A percentile compares a stretch with the other conserved stretches of the same genome.
Evolutionary conservation across 2,797 vertebrate species (phyloP).

Genomic region (Diceros bicornis): DNA sequence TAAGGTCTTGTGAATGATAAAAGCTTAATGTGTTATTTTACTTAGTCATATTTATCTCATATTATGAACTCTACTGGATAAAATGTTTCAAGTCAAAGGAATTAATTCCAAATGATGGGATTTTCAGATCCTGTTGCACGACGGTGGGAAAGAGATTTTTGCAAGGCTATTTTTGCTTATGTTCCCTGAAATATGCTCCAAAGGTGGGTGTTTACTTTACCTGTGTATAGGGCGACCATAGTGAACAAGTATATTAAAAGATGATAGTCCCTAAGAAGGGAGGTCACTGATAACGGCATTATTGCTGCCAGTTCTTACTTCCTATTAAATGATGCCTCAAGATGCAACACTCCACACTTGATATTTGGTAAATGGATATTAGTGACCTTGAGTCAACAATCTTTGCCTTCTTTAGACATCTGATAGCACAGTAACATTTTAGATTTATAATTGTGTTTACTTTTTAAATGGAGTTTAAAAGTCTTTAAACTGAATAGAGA

Average conservation of each 20-base stretch:
- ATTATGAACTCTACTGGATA: background rate
- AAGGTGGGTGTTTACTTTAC: conserved; percentile 55
- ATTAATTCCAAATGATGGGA: conserved; percentile 13
- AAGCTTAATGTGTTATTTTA: background rate
- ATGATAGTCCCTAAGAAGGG: conserved; percentile 61
- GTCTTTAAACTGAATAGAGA: conserved; percentile 64
- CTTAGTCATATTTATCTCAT: conserved; percentile 16
- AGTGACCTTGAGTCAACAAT: conserved; percentile 69
- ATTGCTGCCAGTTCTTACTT: conserved; percentile 87
- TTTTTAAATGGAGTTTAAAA: conserved; percentile 80
- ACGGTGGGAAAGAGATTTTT: conserved; percentile 41
- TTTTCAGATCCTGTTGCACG: background rate
- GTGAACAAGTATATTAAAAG: conserved; percentile 63
- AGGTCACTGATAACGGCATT: conserved; percentile 81
- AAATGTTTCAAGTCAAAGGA: conserved; percentile 8
- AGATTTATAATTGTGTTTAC: conserved; percentile 77
- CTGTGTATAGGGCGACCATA: background rate
- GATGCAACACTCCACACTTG: conserved; percentile 87
- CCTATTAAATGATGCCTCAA: conserved; percentile 87
- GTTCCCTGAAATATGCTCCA: conserved; percentile 44
- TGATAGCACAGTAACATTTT: conserved; percentile 61
- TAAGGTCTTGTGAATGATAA: background rate
- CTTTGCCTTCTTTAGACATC: conserved; percentile 67
- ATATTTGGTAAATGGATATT: conserved; percentile 83
- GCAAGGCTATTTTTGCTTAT: background rate